Base-by-base conservation (phyloP, 53 echinoderm and acorn worm species). In the Actinopyga echinites region DNA sequence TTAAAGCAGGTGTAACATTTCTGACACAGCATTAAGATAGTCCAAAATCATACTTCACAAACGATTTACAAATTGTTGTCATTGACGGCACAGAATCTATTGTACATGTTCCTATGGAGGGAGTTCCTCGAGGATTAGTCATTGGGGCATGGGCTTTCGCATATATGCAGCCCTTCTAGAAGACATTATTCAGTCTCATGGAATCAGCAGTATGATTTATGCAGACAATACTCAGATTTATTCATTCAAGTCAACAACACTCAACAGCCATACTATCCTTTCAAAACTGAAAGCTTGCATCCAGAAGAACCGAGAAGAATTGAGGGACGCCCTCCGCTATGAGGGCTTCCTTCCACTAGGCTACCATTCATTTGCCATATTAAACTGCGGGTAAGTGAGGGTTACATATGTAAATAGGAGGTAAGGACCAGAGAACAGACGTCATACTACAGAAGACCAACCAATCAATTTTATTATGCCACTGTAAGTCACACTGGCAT, bases 381-480 rank as follows among this genome's bases (percentile, higher is more conserved):
- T n/a, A n/a, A n/a, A n/a, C n/a, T n/a, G n/a, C n/a, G n/a, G n/a
- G n/a, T n/a, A n/a, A n/a, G n/a, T n/a, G n/a, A n/a, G n/a, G n/a
- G n/a, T n/a, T n/a, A n/a, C n/a, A n/a, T n/a, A n/a, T n/a, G n/a
- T n/a, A n/a, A n/a, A n/a, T n/a, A n/a, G n/a, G n/a, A n/a, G n/a
- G n/a, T n/a, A n/a, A n/a, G 44, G 45, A 24, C 52, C 74, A 89
- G 89, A 85, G 91, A 93, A 57, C 91, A 89, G 12, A 89, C 89
- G 87, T 91, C 86, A 52, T 89, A 86, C 84, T 94, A 91, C 82
- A 80, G 94, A 65, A 86, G 94, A 84, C 91, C 91, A 75, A 94
- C 94, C 71, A 94, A 91, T 82, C 93, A 91, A 79, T 91, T 89
- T 2, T 74, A 56, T 84, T 83, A 86, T 78, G 69, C 79, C 57